These are phyloP conservation scores for Solenopsis fugax DNA, from an alignment of 1,140 invertebrate genomes.

Conservation along the genomic window DNA sequence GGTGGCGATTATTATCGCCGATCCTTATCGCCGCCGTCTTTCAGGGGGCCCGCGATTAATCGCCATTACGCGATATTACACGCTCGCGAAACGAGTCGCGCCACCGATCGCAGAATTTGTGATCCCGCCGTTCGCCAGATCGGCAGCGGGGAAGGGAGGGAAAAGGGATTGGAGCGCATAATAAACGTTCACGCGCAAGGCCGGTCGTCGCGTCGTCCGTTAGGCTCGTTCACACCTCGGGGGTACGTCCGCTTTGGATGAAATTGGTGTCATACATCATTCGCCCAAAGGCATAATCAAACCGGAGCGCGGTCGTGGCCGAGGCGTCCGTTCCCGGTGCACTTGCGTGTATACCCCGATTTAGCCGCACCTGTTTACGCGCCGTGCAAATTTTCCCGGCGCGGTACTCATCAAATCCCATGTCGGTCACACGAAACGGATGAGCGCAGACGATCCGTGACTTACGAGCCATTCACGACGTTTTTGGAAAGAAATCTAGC, in stretches of 20 bases:
- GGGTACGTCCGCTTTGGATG: slow-evolving; percentile 77
- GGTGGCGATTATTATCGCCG: slow-evolving; percentile 63
- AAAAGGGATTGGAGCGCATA: slow-evolving; percentile 54
- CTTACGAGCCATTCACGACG: neutral
- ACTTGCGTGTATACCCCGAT: neutral
- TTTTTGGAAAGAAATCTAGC: neutral
- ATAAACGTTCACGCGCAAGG: slow-evolving; percentile 73
- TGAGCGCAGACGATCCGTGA: neutral
- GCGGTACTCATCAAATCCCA: neutral
- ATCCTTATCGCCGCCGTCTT: slow-evolving; percentile 54
- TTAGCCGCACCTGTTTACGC: slow-evolving; percentile 11
- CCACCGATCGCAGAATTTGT: slow-evolving; percentile 54
- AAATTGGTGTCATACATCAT: slow-evolving; percentile 79
- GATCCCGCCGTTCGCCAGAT: neutral
- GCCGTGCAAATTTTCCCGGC: slow-evolving; percentile 25
- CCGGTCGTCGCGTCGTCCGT: slow-evolving; percentile 64
- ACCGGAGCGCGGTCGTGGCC: slow-evolving; percentile 44
- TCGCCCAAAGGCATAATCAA: slow-evolving; percentile 79
- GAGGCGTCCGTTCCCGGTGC: slow-evolving; percentile 25
- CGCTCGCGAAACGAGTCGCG: slow-evolving; percentile 65
- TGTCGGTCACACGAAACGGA: slow-evolving; percentile 12
- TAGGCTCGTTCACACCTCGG: slow-evolving; percentile 77
- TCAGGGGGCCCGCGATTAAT: slow-evolving; percentile 61
- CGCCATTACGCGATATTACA: slow-evolving; percentile 71
- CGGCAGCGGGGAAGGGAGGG: no score